Base-by-base conservation (phyloP, 2,113 vertebrate genomes). In the Megalops atlanticus region DNA sequence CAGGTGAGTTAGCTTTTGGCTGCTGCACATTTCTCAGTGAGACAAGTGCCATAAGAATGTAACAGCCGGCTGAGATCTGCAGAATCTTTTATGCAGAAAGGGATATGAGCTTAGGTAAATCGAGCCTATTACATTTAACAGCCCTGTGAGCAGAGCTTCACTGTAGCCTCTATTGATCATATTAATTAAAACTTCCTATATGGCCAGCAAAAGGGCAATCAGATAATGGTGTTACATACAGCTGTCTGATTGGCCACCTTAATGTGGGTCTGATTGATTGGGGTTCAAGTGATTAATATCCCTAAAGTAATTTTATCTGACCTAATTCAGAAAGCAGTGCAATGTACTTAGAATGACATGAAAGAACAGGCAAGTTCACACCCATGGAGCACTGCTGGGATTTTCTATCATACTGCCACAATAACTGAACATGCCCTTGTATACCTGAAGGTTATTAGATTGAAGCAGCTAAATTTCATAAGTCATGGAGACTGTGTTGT, bases 131-230 rank as follows among this genome's bases (percentile, higher is more conserved):
- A n/a, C 58, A 27, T 24, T n/a, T 24, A 27, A 45, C 43, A 45
- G 43, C 14, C 7, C 6, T 6, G 7, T 6, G 43, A 45, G 14
- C 43, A 31, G 58, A 64, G 58, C 11, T 64, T 64, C 31, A 10
- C 58, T n/a, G 24, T 31, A 31, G 58, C 27, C 10, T 31, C 58
- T 64, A 64, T 64, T 2, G 58, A 64, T 64, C 58, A 64, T 64
- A 64, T 64, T 64, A 64, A 64, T 64, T 31, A 64, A 64, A 64
- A 64, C 58, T n/a, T 64, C 58, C 58, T 24, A 64, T 64, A 64
- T 5, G 31, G 58, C 24, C 58, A 31, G 2, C 7, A 64, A 24
- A 64, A 64, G n/a, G 58, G 58, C 24, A 64, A 64, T 27, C 58
- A 21, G n/a, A 64, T 64, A 64, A 24, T 31, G 58, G 58, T 27